Evolutionary conservation across 2,113 vertebrate genomes (phyloP), one percentile per base, ranked within the genome.

Genomic region (Nestor notabilis): DNA sequence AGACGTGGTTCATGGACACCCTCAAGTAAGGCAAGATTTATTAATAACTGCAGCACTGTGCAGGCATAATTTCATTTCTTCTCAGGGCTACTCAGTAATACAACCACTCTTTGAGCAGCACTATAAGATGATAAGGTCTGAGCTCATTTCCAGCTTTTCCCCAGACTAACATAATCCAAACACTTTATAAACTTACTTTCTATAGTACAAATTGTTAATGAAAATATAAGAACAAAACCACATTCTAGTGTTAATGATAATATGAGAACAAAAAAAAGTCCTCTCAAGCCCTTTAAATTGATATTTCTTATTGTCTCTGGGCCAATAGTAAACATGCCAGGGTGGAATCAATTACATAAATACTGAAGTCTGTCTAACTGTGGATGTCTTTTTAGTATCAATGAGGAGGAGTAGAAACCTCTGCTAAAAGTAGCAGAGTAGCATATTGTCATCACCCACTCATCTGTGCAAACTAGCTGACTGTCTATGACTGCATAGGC

Each of bases 61-160:
- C 9, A 77, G 41, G 14, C 31, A 56, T 41, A 80, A 92, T 83
- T 74, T 70, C 24, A 41, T 58, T 90, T 88, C 25, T 96, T 83
- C 58, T 53, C 87, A 93, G 35, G 53, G 24, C 43, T 74, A 53
- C 37, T 87, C 66, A 70, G 55, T 43, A 70, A 79, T 31, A 60
- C 18, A 83, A 43, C 14, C 2, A 31, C 41, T 65, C 28, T 74
- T 74, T 46, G 82, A 66, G 37, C 12, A 70, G 46, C 10, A 52
- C 9, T 28, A 46, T 28, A 87, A 89, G 19, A 17, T 91, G 33
- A 86, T 94, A 86, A 72, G 4, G 33, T 55, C 60, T 66, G 25
- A 81, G 72, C 28, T 95, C 10, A 37, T 94, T 94, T 94, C 66
- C 31, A 70, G 31, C 35, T 93, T 91, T 95, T 78, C 76, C 71